Conservation (phyloP, 1,140 invertebrate species). For the Zaprionus gabonicus region DNA sequence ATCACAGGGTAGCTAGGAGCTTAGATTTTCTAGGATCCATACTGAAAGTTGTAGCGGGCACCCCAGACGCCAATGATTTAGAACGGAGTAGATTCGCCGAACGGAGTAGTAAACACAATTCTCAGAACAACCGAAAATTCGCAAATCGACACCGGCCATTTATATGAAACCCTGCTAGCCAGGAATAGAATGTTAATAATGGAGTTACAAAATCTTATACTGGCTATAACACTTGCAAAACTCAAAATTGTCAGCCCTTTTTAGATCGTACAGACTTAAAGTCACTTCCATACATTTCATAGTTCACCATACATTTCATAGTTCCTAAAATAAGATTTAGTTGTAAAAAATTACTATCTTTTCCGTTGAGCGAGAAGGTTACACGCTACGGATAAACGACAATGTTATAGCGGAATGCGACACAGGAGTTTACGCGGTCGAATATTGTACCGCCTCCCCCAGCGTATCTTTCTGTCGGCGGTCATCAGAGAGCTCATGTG, state of each 20-base stretch:
- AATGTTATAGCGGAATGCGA: constrained; percentile 34
- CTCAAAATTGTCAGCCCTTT: constrained; percentile 32
- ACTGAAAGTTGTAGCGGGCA: too few relatives aligned
- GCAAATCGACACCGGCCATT: constrained; percentile 26
- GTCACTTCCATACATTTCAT: constrained; percentile 24
- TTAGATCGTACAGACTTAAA: constrained; percentile 33
- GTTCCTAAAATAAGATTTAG: constrained; percentile 9
- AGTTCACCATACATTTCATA: constrained; percentile 11
- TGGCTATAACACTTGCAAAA: constrained; percentile 33
- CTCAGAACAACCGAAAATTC: constrained; percentile 5
- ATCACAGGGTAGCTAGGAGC: too few relatives aligned
- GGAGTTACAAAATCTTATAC: constrained; percentile 36
- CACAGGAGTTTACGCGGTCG: background rate
- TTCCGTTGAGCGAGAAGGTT: background rate
- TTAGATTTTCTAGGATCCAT: too few relatives aligned
- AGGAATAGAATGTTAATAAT: constrained; percentile 30
- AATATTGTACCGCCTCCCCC: constrained; percentile 4
- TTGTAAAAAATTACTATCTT: constrained; percentile 31
- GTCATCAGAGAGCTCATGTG: background rate
- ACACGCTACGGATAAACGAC: constrained; percentile 6
- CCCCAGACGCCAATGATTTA: too few relatives aligned
- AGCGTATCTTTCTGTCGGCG: constrained; percentile 10
- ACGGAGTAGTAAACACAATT: constrained; percentile 8
- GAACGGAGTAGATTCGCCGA: too few relatives aligned
- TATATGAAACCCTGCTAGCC: background rate